Base-by-base conservation (phyloP, 1,140 invertebrate genomes). In the Polypedilum vanderplanki region DNA sequence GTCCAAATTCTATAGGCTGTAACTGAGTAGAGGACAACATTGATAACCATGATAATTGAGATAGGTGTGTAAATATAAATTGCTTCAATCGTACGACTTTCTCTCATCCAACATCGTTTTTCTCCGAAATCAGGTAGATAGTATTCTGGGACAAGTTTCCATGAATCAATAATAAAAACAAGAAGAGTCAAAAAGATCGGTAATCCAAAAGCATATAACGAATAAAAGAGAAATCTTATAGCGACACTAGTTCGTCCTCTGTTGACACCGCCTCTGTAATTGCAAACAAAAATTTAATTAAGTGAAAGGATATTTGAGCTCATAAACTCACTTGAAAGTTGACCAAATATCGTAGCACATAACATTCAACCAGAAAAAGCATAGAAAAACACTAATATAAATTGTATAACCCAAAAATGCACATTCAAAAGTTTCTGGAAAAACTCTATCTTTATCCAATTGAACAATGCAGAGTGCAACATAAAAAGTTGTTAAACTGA, bases 321-420 rank as follows among this genome's bases (percentile, higher is more conserved):
- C 17, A 18, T 20, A 40, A 73, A 64, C 24, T 75, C 46, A 75
- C 75, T 73, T n/a, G 10, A 75, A 75, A 57, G 70, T 74, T 73
- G 70, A 74, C 70, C 73, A 75, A 33, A 75, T 75, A 24, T 75
- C 75, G 33, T 70, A 75, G 33, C 75, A 75, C 75, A 75, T 75
- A 22, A 75, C 41, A 33, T 75, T 75, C 7, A 75, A 15, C 75
- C 75, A 75, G n/a, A 75, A 46, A 17, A 46, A 75, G 20, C 24
- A 40, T 17, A 73, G n/a, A 4, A 74, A 2, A 15, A 74, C 18
- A 3, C 41, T n/a, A 41, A 75, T 46, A 12, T 75, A 41, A 15
- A 74, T 75, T 12, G 41, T 18, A 65, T 74, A 57, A 17, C 41
- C 75, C 24, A 65, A 57, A 75, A 75, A 46, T 20, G 10, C 20